These are phyloP conservation scores for Halesus radiatus DNA, from an alignment of 1,140 invertebrate genomes.

Conservation along the genomic window DNA sequence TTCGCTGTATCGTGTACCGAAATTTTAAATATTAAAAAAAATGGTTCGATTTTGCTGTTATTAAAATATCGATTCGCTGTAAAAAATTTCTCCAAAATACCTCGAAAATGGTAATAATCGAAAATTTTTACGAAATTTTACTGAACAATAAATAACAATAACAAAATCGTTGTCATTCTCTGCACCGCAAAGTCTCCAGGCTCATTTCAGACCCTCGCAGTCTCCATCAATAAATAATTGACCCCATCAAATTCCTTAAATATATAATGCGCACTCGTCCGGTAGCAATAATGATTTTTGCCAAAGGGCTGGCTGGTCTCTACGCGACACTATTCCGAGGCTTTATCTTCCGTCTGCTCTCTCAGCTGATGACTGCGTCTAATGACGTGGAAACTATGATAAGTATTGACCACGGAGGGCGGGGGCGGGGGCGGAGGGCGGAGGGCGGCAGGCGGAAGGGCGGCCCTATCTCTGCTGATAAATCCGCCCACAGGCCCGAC, in stretches of 20 bases:
- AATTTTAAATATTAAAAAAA: no score
- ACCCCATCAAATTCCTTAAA: not conserved
- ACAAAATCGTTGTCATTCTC: not conserved
- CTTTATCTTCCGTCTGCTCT: slow-evolving; percentile 9
- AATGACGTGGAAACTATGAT: slow-evolving; percentile 57
- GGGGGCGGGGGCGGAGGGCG: not conserved
- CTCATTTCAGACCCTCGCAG: not conserved
- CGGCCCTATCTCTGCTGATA: slow-evolving; percentile 40
- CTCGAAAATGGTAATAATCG: not conserved
- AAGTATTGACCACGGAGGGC: slow-evolving; percentile 43
- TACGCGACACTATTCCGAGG: not conserved
- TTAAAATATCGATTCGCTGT: no score
- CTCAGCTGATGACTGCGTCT: slow-evolving; percentile 49
- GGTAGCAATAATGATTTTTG: no score
- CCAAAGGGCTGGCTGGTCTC: not conserved
- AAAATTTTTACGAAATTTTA: not conserved
- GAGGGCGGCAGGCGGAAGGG: not conserved
- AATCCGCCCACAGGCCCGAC: slow-evolving; percentile 17
- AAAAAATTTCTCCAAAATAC: no score
- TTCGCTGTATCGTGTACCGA: no score
- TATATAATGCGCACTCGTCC: no score
- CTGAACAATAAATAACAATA: not conserved
- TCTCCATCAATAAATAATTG: not conserved
- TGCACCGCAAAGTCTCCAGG: not conserved
- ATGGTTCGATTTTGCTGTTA: no score